Evolutionary conservation across 2,797 vertebrate genomes (phyloP), one percentile per base, ranked within the genome.

Genomic region (Enteromius argenteus): DNA sequence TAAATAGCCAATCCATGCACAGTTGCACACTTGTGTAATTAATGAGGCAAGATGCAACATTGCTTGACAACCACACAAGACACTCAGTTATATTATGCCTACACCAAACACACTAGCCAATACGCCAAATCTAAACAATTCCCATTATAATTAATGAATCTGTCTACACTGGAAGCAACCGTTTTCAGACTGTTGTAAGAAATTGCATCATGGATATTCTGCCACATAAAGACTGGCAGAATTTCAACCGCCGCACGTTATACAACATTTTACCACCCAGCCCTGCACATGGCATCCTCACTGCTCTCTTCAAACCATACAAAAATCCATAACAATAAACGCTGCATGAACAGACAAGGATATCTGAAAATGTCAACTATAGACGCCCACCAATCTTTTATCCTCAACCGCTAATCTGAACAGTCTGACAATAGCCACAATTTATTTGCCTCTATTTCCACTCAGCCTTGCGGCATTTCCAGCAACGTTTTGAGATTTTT

Each of bases 321-420:
- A 60, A 84, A 86, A 86, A 86, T 85, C 69, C 79, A 87, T 83
- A 86, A 85, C 86, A 87, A 87, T 83, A 87, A 87, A 84, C 56
- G 44, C 27, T 69, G 49, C 79, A 80, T 68, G 79, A 86, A 83
- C 71, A 82, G 71, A 87, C 84, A 86, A 87, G 64, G 49, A 77
- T 67, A 72, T 80, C 84, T 67, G 68, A 87, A 87, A 87, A 87
- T 87, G 82, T 84, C 84, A 86, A 84, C 78, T 62, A 58, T 1
- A 73, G 46, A 83, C 81, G 17, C 19, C 44, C 72, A 84, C 67
- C 68, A 14, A 79, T 30, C 53, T 87, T 85, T 85, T 82, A 79
- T 73, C 32, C 79, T 76, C 37, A 44, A 19, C 75, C 15, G 72
- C 84, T 80, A 85, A 83, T 82, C 81, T 81, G 79, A 86, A 86